A percentile compares a stretch with the other conserved stretches of the same genome.
Evolutionary conservation across 1,140 invertebrate species (phyloP).

Genomic region (Cydia pomonella): DNA sequence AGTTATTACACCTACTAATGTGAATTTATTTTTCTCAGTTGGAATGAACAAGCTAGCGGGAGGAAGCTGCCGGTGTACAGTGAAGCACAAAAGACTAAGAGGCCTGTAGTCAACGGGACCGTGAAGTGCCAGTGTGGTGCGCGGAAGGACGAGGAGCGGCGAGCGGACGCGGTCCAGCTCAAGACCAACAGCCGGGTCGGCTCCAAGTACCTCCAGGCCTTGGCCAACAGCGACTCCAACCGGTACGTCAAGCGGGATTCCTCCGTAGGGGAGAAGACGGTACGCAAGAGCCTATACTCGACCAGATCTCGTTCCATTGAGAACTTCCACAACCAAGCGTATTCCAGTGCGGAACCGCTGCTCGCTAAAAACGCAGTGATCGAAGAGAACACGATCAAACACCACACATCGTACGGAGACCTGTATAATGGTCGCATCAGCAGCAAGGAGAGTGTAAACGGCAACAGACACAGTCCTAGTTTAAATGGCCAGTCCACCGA

Average conservation of each 20-base stretch:
- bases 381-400: conserved; percentile 65
- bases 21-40: conserved; percentile 55
- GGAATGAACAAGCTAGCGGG: conserved; percentile 77
- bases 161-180: conserved; percentile 53
- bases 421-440: conserved; percentile 71
- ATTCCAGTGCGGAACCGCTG: conserved; percentile 50
- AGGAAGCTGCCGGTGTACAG: conserved; percentile 76
- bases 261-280: conserved; percentile 58
- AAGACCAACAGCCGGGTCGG: conserved; percentile 74
- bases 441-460: conserved; percentile 70
- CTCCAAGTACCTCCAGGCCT: conserved; percentile 75
- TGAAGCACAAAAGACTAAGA: conserved; percentile 79
- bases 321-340: conserved; percentile 71
- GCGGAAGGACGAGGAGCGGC: conserved; percentile 54
- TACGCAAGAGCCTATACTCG: conserved; percentile 59
- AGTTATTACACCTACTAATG: not conserved
- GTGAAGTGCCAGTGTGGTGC: conserved; percentile 74
- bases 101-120: conserved; percentile 70
- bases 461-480: conserved; percentile 69
- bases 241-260: conserved; percentile 70
- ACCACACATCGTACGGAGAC: conserved; percentile 76
- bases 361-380: conserved; percentile 55
- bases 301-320: conserved; percentile 75
- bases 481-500: conserved; percentile 75
- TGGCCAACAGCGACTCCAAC: conserved; percentile 61